A percentile compares a stretch with the other conserved stretches of the same genome.
Conservation (phyloP, 2,113 vertebrate genomes). For the Silurus meridionalis region DNA sequence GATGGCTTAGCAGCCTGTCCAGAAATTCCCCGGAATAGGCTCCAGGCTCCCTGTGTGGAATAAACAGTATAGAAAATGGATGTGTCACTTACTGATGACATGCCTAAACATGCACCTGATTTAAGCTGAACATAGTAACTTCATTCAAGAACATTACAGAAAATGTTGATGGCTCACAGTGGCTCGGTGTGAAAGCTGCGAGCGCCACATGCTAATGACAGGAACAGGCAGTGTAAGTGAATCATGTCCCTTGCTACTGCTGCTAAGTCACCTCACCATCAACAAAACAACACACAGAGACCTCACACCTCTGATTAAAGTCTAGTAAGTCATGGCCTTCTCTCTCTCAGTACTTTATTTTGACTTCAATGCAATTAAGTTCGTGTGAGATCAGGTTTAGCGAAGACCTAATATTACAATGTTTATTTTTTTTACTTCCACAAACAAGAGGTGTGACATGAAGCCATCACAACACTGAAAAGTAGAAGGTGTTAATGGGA, state of each 20-base stretch:
- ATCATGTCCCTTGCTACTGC: neutral
- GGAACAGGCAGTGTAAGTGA: neutral
- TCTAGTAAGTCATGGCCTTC: neutral
- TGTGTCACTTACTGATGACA: neutral
- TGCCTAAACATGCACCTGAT: neutral
- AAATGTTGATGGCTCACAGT: too few relatives aligned
- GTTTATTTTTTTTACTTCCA: neutral
- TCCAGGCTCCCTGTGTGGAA: too few relatives aligned
- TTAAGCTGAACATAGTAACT: neutral
- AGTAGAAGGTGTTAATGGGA: slow-evolving; percentile 24
- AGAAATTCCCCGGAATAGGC: too few relatives aligned
- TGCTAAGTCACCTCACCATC: neutral
- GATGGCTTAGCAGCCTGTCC: too few relatives aligned
- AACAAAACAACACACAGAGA: neutral
- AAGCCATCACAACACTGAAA: neutral
- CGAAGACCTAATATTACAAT: neutral
- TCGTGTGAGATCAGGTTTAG: neutral
- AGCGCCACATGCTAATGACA: neutral
- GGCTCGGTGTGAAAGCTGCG: neutral
- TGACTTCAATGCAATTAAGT: neutral
- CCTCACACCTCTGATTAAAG: slow-evolving; percentile 1
- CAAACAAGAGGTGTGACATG: neutral
- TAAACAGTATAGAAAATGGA: too few relatives aligned
- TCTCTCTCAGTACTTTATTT: neutral
- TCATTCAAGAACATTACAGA: neutral